These are phyloP conservation scores for Rhamnusium bicolor DNA, from an alignment of 2,888 invertebrate genomes.

Conservation along the genomic window DNA sequence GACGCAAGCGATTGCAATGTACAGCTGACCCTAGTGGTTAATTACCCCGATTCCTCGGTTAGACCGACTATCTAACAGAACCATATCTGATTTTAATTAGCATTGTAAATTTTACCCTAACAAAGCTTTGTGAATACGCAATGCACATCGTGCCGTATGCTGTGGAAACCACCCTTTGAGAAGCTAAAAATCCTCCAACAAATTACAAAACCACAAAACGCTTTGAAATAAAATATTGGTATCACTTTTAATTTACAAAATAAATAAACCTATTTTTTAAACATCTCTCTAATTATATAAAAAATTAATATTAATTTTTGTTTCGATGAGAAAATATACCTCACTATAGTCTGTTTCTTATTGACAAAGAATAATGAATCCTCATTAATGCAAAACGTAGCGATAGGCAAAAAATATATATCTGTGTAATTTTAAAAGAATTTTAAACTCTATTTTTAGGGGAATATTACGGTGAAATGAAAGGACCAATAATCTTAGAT, in stretches of 20 bases:
- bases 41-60: constrained; percentile 30
- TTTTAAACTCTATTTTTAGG: too few species aligned
- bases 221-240: neutral
- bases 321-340: too few species aligned
- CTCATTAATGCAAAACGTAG: too few species aligned
- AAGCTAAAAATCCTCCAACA: constrained; percentile 8
- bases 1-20: constrained; percentile 21
- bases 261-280: too few species aligned
- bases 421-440: too few species aligned
- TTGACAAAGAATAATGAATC: too few species aligned
- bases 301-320: too few species aligned
- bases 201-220: constrained; percentile 12
- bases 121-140: constrained; percentile 56
- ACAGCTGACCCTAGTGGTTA: constrained; percentile 35
- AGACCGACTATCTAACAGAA: constrained; percentile 33
- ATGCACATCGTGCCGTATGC: constrained; percentile 32
- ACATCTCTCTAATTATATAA: too few species aligned
- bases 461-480: too few species aligned
- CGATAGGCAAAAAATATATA: too few species aligned
- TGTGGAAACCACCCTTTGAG: constrained; percentile 15
- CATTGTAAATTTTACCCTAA: constrained; percentile 56
- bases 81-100: constrained; percentile 57
- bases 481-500: too few species aligned
- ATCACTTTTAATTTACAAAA: neutral
- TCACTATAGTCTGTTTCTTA: too few species aligned